phyloP scores from a whole-genome alignment of 2,113 vertebrate species.

The Gymnocephalus cernua region DNA sequence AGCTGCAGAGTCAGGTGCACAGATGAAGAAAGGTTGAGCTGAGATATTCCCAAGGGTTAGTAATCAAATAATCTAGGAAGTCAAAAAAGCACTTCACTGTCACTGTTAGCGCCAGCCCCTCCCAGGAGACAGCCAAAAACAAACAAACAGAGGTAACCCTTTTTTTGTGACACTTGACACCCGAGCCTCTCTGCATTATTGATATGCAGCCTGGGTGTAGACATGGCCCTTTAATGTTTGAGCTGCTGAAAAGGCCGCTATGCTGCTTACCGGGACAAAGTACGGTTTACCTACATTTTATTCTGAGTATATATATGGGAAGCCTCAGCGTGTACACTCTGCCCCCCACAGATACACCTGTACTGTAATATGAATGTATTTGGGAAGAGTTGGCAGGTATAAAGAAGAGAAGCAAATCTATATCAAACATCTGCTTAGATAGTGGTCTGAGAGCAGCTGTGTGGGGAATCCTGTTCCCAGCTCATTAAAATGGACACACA shows the following conservation, averaged over 20 bases:
- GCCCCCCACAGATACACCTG: not conserved
- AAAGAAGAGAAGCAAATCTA: constrained; percentile 32
- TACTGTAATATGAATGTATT: constrained; percentile 6
- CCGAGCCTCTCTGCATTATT: constrained; percentile 72
- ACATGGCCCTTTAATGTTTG: constrained; percentile 21
- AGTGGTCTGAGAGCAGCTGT: constrained; percentile 41
- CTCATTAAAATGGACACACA: constrained; percentile 71
- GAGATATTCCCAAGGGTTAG: not conserved
- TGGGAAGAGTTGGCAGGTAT: constrained; percentile 17
- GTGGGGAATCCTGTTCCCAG: constrained; percentile 31
- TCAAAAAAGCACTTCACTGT: not conserved
- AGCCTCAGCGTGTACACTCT: not conserved
- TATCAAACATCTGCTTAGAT: constrained; percentile 32
- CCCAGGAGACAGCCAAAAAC: not conserved
- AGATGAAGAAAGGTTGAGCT: not conserved
- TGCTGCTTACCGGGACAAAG: constrained; percentile 8
- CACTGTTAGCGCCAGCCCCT: too few relatives aligned
- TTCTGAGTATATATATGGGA: not conserved
- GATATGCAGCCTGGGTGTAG: constrained; percentile 34
- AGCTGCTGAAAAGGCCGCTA: constrained; percentile 23
- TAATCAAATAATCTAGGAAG: constrained; percentile 5
- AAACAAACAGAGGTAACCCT: not conserved
- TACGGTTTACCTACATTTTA: not conserved
- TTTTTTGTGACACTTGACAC: constrained; percentile 52
- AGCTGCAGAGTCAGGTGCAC: not conserved